phyloP scores from a whole-genome alignment of 2,888 invertebrate species.

The Meiosimyza platycephala region DNA sequence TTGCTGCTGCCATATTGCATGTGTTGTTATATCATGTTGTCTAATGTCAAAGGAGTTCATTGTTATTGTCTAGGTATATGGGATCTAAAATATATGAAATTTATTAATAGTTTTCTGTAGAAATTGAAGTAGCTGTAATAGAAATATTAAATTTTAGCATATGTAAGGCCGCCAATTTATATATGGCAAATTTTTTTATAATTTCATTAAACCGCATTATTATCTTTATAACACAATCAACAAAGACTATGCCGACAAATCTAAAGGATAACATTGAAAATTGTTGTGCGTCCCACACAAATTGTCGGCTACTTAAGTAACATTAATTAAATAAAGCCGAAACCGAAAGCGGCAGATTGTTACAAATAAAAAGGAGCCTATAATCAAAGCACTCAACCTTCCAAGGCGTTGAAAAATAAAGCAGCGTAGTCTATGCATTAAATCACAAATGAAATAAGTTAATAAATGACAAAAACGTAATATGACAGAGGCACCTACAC shows the following conservation, averaged over 20 bases:
- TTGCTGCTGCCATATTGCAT: slow-evolving; percentile 13
- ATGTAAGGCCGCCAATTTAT: no score
- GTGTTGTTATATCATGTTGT: not conserved
- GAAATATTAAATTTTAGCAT: no score
- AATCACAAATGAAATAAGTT: not conserved
- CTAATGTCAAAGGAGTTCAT: not conserved
- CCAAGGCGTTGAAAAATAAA: not conserved
- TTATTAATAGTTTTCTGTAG: no score
- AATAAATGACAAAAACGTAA: not conserved
- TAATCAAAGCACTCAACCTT: slow-evolving; percentile 4
- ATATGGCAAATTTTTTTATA: no score
- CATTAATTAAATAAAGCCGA: slow-evolving; percentile 9
- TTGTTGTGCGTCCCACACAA: not conserved
- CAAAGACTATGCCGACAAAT: not conserved
- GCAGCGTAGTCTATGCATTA: not conserved
- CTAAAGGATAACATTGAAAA: not conserved
- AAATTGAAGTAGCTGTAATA: no score
- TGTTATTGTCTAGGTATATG: no score
- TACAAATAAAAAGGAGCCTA: not conserved
- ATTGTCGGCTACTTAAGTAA: slow-evolving; percentile 9
- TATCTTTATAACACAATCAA: no score
- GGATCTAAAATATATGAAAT: no score
- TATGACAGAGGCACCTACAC: no score
- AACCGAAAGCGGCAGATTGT: not conserved
- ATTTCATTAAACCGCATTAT: no score